Evolutionary conservation across 2,113 vertebrate species (phyloP), one percentile per base, ranked within the genome.

Genomic region (Poecilia latipinna): DNA sequence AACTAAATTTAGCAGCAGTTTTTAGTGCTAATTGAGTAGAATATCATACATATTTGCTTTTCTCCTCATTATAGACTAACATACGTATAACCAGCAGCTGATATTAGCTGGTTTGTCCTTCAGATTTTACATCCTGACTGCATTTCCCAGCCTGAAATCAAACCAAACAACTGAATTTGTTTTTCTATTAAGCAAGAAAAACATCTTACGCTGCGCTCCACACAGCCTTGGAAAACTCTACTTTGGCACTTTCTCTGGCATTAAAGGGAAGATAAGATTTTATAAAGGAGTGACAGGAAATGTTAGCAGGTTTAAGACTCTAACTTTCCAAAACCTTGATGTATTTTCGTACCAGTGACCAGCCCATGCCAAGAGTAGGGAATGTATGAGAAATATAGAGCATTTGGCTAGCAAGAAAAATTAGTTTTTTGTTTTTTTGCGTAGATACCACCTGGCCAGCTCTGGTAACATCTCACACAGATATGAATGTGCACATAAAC

Each of bases 381-480:
- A 19, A 51, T 51, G 48, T 22, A 22, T 51, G 48, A 51, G 6
- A 22, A 22, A 22, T 8, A 0, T 22, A 24, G 15, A 51, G 19
- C 19, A 24, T 51, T 51, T 51, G 19, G 19, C 48, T 51, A 19
- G 6, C 19, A 51, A 51, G 48, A 51, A 42, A 42, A 42, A 12
- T 13, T 15, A 4, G 17, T 51, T 24, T 19, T 24, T 24, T 57
- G 6, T 2, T 3, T 24, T 24, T 48, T 57, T 57, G 22, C 51
- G n/a, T 8, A 57, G 51, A 2, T 24, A 10, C 2, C 51, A 28
- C 69, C 42, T 70, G 70, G 13, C 75, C 71, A 44, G 35, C 74
- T 88, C 86, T 84, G 79, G 79, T 83, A 77, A 66, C 62, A 22
- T 70, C 60, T 62, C 19, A 51, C 62, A 73, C 66, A 64, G 1